Evolutionary conservation across 35 echinoderm and acorn worm species (phyloP).

Genomic region (Hemicentrotus pulcherrimus): DNA sequence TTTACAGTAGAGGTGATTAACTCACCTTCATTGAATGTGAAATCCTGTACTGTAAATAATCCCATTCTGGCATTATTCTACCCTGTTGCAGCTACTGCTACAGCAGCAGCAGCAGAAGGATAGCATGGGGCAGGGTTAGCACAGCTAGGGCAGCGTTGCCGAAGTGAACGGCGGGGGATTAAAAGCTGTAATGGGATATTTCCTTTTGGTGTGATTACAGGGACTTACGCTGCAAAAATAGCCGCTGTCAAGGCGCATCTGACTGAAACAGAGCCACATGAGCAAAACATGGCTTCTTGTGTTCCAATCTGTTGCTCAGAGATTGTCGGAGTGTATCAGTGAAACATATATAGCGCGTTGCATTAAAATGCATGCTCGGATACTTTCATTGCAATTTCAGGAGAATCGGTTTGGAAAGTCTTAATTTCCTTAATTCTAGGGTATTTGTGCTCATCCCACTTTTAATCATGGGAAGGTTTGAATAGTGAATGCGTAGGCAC

Average conservation of each 20-base stretch:
- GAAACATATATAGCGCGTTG: background rate
- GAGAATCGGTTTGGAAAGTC: background rate
- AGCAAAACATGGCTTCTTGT: constrained; percentile 33
- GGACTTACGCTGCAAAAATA: constrained; percentile 31
- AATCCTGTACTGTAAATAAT: background rate
- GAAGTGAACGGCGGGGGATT: constrained; percentile 3
- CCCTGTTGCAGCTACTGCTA: background rate
- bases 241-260: background rate
- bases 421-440: constrained; percentile 1
- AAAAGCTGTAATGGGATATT: constrained; percentile 44
- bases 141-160: background rate
- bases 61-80: background rate
- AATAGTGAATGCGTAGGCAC: background rate
- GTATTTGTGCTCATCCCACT: background rate
- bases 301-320: background rate
- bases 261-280: constrained; percentile 23
- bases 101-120: background rate
- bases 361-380: background rate
- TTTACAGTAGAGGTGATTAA: background rate
- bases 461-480: background rate
- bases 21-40: background rate
- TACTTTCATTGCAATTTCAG: background rate
- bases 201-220: constrained; percentile 20
- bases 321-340: background rate
- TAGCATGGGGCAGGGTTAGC: background rate